Evolutionary conservation across 2,113 vertebrate species (phyloP).

Genomic region (Hemicordylus capensis): DNA sequence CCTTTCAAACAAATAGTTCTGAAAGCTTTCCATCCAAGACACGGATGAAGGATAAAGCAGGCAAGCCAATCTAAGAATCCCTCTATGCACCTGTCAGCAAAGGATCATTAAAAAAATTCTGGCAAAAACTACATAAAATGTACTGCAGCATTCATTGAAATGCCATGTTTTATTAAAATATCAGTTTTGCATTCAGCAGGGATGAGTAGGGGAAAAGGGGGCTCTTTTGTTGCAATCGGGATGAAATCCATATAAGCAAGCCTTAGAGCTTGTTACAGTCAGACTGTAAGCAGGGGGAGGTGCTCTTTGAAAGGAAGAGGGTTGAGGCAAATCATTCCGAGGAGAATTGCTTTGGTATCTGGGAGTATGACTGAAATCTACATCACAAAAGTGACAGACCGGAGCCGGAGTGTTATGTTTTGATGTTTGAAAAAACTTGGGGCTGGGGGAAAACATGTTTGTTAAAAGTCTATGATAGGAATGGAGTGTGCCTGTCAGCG

Average conservation of each 20-base stretch:
- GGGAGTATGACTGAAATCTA: not conserved
- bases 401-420: not conserved
- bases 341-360: not conserved
- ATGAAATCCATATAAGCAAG: not conserved
- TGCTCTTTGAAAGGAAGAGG: not conserved
- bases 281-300: not conserved
- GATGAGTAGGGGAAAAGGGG: not conserved
- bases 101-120: constrained; percentile 1
- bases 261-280: not conserved
- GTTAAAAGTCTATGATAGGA: not conserved
- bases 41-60: not conserved
- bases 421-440: constrained; percentile 15
- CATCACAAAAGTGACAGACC: not conserved
- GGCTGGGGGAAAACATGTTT: not conserved
- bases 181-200: not conserved
- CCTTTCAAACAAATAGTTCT: not conserved
- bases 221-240: not conserved
- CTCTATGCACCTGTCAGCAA: constrained; percentile 12
- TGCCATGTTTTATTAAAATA: not conserved
- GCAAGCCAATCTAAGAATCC: not conserved
- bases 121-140: not conserved
- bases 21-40: not conserved
- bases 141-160: not conserved
- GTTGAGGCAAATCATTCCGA: not conserved
- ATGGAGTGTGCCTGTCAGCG: not conserved